Base-by-base conservation (phyloP, 2,888 invertebrate genomes). In the Lottia scabra region DNA sequence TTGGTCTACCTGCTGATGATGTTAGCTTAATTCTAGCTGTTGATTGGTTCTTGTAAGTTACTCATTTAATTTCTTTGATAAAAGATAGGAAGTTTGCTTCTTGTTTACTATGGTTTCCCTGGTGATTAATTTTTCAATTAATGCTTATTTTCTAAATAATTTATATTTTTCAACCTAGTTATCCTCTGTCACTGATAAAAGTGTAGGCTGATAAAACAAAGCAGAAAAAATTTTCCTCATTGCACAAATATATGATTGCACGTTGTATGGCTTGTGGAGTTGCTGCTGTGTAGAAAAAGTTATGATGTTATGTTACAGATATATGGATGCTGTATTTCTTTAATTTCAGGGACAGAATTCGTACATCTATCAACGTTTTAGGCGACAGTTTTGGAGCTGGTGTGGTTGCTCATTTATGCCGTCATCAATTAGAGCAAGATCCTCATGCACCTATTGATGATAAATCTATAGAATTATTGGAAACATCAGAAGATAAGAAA, bases 21-120 rank as follows among this genome's bases (percentile, higher is more conserved):
- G 91, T 93, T 79, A 92, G 92, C 45, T 89, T 93, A 76, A 91
- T 93, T 65, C 91, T 93, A 76, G 92, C 93, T 43, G 93, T 93
- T 67, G 93, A 93, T 85, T 93, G 93, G 93, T 89, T 93, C 73
- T 84, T 93, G 93, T 93, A 85, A 90, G 91, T 89, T 48, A 2
- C 2, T 23, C 62, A 19, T 23, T 12, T 62, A 8, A 62, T 12
- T 1, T 62, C 15, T 62, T 19, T 19, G 5, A n/a, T 56, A 5
- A 23, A n/a, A 56, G 12, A 16, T 4, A 27, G 1, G 65, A 65
- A 23, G n/a, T 15, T 30, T 1, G 13, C n/a, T 38, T 38, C 15
- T 13, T n/a, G n/a, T n/a, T n/a, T n/a, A n/a, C n/a, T n/a, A n/a
- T n/a, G n/a, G n/a, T n/a, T n/a, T n/a, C n/a, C n/a, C n/a, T n/a